A percentile compares a stretch with the other conserved stretches of the same genome.
These are phyloP conservation scores for Esperia sulphurella DNA, from an alignment of 2,888 invertebrate genomes.

Conservation along the genomic window DNA sequence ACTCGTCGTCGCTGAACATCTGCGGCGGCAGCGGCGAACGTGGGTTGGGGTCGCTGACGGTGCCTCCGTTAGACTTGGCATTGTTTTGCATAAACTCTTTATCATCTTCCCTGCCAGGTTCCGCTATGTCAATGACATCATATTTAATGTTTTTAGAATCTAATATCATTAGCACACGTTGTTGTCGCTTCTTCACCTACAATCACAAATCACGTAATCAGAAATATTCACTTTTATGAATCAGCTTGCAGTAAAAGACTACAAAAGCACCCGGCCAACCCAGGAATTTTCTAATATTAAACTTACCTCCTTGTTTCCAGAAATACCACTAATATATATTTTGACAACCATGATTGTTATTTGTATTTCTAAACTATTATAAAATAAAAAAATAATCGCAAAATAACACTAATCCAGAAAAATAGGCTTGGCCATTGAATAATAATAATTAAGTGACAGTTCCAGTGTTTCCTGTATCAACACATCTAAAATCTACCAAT, in stretches of 20 bases:
- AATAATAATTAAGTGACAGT: conserved; percentile 56
- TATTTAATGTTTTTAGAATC: conserved; percentile 95
- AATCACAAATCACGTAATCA: conserved; percentile 60
- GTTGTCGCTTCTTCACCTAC: conserved; percentile 97
- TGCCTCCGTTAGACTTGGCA: conserved; percentile 86
- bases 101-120: conserved; percentile 92
- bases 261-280: conserved; percentile 57
- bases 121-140: conserved; percentile 95
- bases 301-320: conserved; percentile 95
- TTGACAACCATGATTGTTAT: conserved; percentile 88
- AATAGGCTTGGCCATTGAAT: conserved; percentile 76
- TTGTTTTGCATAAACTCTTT: conserved; percentile 96
- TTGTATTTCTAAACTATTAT: conserved; percentile 38
- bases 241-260: conserved; percentile 53
- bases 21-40: conserved; percentile 94
- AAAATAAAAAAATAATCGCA: conserved; percentile 45
- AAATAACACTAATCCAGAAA: conserved; percentile 54
- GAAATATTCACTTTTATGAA: conserved; percentile 55
- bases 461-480: conserved; percentile 17
- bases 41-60: conserved; percentile 85
- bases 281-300: conserved; percentile 61
- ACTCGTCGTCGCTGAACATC: conserved; percentile 94
- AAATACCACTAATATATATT: conserved; percentile 94
- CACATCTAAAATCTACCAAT: not conserved
- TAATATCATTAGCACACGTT: conserved; percentile 94